phyloP scores from a whole-genome alignment of 2,113 vertebrate genomes.

The Petrocephalus microphthalmus region DNA sequence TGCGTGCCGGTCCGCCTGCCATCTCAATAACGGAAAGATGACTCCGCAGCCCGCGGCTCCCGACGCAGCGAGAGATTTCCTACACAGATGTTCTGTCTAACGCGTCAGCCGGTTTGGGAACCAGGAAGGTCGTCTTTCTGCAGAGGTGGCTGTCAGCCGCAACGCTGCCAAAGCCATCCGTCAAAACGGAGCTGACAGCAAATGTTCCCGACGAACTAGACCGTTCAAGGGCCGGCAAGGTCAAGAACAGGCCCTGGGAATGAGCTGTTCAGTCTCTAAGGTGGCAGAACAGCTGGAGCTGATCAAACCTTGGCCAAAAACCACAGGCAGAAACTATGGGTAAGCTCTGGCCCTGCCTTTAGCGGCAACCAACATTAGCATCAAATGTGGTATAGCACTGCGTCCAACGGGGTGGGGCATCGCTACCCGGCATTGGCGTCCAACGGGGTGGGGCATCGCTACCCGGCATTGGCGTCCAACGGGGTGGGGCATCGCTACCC shows the following conservation, averaged over 20 bases:
- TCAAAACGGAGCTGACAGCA: background rate
- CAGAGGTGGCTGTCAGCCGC: conserved; percentile 14
- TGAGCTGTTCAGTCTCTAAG: conserved; percentile 16
- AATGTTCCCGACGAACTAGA: background rate
- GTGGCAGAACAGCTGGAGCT: background rate
- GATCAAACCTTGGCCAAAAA: background rate
- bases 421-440: background rate
- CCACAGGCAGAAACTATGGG: background rate
- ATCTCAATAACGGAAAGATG: background rate
- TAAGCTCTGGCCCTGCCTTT: background rate
- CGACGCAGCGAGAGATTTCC: background rate
- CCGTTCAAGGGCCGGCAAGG: background rate
- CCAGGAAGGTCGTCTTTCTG: background rate
- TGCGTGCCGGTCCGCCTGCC: background rate
- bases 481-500: background rate
- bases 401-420: background rate
- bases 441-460: background rate
- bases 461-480: background rate
- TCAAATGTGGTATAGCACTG: background rate
- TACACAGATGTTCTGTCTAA: background rate
- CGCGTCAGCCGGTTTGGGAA: background rate
- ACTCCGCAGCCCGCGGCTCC: background rate
- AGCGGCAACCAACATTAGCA: background rate
- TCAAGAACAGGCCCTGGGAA: background rate
- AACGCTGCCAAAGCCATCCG: background rate